A percentile compares a stretch with the other conserved stretches of the same genome.
Conservation (phyloP, 1,140 invertebrate species). For the Pseudomyrmex concolor region DNA sequence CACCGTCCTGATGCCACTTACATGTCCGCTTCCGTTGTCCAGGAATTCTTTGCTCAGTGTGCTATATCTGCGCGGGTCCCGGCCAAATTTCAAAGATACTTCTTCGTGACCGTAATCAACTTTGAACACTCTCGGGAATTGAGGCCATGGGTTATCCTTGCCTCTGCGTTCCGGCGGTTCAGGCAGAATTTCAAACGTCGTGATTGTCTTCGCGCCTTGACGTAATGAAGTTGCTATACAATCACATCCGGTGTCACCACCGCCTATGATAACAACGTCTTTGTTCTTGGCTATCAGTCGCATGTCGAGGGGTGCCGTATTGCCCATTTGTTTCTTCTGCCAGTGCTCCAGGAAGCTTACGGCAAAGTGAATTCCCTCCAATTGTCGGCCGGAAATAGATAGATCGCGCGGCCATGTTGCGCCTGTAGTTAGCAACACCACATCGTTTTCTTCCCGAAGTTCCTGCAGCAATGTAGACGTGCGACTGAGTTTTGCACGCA, state of each 20-base stretch:
- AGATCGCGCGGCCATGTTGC: conserved; percentile 98
- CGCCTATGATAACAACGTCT: conserved; percentile 98
- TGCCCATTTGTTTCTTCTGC: conserved; percentile 97
- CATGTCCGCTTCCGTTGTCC: conserved; percentile 95
- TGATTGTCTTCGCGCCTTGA: conserved; percentile 98
- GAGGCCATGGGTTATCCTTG: conserved; percentile 98
- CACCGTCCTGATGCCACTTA: conserved; percentile 95
- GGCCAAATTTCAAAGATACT: conserved; percentile 93
- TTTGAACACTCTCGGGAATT: conserved; percentile 98
- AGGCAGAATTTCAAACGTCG: conserved; percentile 98
- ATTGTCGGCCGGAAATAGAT: conserved; percentile 92
- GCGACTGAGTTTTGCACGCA: background rate
- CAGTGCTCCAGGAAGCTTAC: conserved; percentile 98
- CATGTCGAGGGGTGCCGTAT: conserved; percentile 79
- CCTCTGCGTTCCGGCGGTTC: conserved; percentile 93
- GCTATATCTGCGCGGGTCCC: conserved; percentile 97
- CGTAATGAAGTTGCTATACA: conserved; percentile 99
- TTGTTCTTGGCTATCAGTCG: conserved; percentile 95
- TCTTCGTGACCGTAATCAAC: conserved; percentile 99
- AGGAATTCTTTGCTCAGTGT: conserved; percentile 98
- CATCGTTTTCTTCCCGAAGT: conserved; percentile 92
- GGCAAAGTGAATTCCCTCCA: conserved; percentile 97
- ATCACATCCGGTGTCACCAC: conserved; percentile 99
- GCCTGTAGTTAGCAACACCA: conserved; percentile 95
- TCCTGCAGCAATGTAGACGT: conserved; percentile 80